These are phyloP conservation scores for Cryptotermes secundus DNA, from an alignment of 1,140 invertebrate species.

Conservation along the genomic window DNA sequence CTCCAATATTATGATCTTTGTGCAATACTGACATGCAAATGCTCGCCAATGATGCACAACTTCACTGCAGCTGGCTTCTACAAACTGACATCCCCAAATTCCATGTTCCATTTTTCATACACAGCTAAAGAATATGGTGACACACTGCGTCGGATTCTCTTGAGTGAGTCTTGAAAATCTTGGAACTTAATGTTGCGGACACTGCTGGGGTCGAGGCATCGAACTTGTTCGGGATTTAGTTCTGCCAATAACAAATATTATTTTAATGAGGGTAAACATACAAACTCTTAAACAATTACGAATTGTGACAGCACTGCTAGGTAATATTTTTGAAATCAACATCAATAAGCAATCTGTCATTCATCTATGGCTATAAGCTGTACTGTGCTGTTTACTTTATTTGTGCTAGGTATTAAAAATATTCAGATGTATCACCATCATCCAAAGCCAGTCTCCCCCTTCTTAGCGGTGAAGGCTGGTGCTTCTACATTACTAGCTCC, in stretches of 20 bases:
- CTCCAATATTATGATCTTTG: neutral
- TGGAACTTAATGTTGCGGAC: conserved; percentile 82
- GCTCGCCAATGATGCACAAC: too few species aligned
- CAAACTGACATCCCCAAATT: conserved; percentile 84
- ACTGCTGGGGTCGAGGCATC: conserved; percentile 74
- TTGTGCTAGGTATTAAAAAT: too few species aligned
- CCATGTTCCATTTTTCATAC: conserved; percentile 92
- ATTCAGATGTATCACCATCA: too few species aligned
- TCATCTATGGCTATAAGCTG: too few species aligned
- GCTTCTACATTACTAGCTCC: too few species aligned
- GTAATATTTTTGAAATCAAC: neutral
- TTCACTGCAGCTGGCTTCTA: conserved; percentile 41
- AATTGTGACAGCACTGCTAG: neutral
- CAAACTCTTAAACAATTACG: too few species aligned
- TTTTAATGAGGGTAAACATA: conserved; percentile 28
- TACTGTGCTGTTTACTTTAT: too few species aligned
- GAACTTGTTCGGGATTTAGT: conserved; percentile 82
- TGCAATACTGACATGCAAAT: too few species aligned
- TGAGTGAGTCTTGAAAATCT: conserved; percentile 89
- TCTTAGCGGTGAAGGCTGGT: too few species aligned
- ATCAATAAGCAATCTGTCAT: neutral
- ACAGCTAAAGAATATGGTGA: conserved; percentile 78
- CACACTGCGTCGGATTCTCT: conserved; percentile 87
- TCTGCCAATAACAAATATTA: conserved; percentile 56
- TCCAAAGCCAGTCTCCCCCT: too few species aligned